Base-by-base conservation (phyloP, 2,113 vertebrate genomes). In the Entosphenus tridentatus region DNA sequence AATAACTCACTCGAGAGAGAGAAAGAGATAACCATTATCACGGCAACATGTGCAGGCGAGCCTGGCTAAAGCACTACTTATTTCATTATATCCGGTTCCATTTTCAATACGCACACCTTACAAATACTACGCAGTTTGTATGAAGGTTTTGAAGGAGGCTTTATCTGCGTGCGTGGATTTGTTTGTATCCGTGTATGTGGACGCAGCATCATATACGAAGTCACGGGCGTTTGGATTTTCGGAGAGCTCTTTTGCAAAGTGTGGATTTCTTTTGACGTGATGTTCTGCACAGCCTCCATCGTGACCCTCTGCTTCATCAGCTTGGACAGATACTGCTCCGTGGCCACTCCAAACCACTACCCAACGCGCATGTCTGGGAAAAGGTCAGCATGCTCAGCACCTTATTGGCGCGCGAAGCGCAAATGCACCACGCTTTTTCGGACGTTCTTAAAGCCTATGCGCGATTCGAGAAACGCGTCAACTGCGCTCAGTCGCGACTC, bases 301-400 rank as follows among this genome's bases (percentile, higher is more conserved):
- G 82, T 84, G 82, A 83, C 81, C 16, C 72, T 84, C 68, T 84
- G 83, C 70, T 81, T 84, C 72, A 83, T 84, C 76, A 84, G 83
- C 11, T 80, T 84, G 73, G 82, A 84, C 79, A 81, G 83, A 82
- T 84, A 69, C 69, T 69, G 69, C 10, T 69, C 69, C n/a, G 69
- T 69, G 56, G 56, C 56, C 55, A 69, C 69, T 11, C 69, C 69
- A n/a, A 39, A 69, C 16, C 69, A 18, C 56, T 69, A 69, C 55
- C 10, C 69, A 18, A 69, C 57, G 11, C 14, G 56, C 9, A 69
- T 69, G 69, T 56, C 69, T 14, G 56, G 16, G 8, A 56, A 57
- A 12, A 69, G 69, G 69, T 69, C 57, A 69, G 69, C 13, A 8
- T 2, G 12, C 21, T 8, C 69, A 16, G 69, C 9, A 21, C 56